Base-by-base conservation (phyloP, 2,797 vertebrate species). In the Anniella stebbinsi region DNA sequence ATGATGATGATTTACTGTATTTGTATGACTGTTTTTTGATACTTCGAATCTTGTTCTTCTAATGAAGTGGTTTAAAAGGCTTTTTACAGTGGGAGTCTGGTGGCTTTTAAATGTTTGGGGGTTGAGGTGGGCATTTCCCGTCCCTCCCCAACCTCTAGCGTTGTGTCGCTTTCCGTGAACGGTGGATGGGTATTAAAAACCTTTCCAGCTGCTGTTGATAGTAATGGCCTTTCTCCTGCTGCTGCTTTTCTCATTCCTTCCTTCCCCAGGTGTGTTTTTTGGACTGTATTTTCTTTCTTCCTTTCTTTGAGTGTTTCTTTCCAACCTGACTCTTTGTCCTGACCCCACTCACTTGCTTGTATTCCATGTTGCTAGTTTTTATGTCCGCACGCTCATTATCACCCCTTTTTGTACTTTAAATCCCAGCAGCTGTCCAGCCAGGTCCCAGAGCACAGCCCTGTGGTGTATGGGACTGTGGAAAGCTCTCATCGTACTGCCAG, bases 351-450 rank as follows among this genome's bases (percentile, higher is more conserved):
- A 25, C 81, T 91, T 94, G 92, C 96, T 94, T 95, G 87, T 94
- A 88, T 95, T 97, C 96, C 97, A 87, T 95, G 95, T 97, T 97
- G 98, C 97, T 97, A 94, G 96, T 97, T 98, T 97, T 97, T 97
- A 87, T 97, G 96, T 98, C 96, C 96, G 77, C 97, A 97, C 92
- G 95, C 98, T 98, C 98, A 98, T 98, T 98, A 97, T 98, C 98
- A 98, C 98, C 97, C 98, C 98, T 97, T 98, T 98, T 98, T 99
- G 97, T 98, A 97, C 98, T 98, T 98, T 97, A 97, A 97, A 98
- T 97, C 97, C 92, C 89, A 98, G 98, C 98, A 98, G 98, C 98
- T 98, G 96, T 95, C 98, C 97, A 98, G 98, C 98, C 98, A 97
- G 96, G 95, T 95, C 90, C 97, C 97, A 0, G 98, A 98, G 95